Conservation (phyloP, 2,888 invertebrate species). For the Antheraea yamamai region DNA sequence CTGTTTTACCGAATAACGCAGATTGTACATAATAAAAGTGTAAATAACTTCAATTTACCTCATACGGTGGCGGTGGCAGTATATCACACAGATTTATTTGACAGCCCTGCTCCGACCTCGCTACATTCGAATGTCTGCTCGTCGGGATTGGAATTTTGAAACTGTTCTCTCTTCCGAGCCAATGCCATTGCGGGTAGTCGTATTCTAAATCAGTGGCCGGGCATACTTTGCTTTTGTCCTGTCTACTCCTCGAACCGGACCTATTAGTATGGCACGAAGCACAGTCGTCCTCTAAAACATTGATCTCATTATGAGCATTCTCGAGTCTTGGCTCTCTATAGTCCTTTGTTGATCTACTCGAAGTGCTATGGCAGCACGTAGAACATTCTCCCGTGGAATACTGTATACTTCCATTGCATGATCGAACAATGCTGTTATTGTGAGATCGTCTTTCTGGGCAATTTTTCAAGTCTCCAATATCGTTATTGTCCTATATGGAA, state of each 20-base stretch:
- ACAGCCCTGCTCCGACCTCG: constrained; percentile 78
- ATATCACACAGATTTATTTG: constrained; percentile 85
- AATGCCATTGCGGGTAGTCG: constrained; percentile 79
- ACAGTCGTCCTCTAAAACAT: constrained; percentile 72
- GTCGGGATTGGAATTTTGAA: constrained; percentile 79
- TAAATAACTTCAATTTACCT: constrained; percentile 75
- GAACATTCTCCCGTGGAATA: constrained; percentile 78
- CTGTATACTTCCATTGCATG: constrained; percentile 76
- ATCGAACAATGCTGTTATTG: constrained; percentile 78
- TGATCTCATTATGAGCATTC: constrained; percentile 68
- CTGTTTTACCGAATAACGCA: constrained; percentile 41
- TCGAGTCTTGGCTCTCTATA: constrained; percentile 74
- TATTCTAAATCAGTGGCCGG: constrained; percentile 78
- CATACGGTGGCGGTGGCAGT: constrained; percentile 84
- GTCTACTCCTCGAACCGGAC: constrained; percentile 74
- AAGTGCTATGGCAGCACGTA: constrained; percentile 77
- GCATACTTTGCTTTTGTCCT: constrained; percentile 79
- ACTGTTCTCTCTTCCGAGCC: constrained; percentile 78
- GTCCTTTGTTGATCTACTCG: constrained; percentile 76
- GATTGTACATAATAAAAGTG: constrained; percentile 47
- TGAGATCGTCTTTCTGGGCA: constrained; percentile 76
- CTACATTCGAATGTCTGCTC: constrained; percentile 74
- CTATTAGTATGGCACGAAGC: constrained; percentile 75
- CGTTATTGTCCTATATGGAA: constrained; percentile 72
- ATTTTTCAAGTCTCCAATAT: constrained; percentile 72